Percentiles rank a stretch among this genome's conserved stretches.
These are phyloP conservation scores for Meteorus cinctellus DNA, from an alignment of 2,888 invertebrate species.

Conservation along the genomic window DNA sequence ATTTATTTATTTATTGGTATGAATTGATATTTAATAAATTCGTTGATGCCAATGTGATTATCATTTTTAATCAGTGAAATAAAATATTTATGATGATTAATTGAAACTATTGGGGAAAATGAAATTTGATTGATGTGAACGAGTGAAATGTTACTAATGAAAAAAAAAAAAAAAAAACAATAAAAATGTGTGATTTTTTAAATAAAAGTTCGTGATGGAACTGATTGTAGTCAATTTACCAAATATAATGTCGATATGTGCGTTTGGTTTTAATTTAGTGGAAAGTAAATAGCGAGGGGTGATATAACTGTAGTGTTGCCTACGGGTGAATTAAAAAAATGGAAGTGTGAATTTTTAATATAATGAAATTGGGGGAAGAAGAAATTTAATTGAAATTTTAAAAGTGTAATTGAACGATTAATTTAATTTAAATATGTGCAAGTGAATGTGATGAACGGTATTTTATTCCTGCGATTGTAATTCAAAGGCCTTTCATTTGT, in stretches of 20 bases:
- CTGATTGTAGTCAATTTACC: slow-evolving; percentile 3
- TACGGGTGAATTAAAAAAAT: neutral
- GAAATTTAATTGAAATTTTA: neutral
- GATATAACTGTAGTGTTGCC: neutral
- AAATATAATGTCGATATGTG: neutral
- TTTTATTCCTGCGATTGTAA: neutral
- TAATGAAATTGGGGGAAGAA: neutral
- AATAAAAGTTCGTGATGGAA: neutral
- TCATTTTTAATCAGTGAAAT: no score
- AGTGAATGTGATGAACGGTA: neutral
- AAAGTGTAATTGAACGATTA: neutral
- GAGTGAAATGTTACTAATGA: no score
- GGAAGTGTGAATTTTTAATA: neutral
- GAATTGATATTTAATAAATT: no score
- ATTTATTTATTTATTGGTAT: no score
- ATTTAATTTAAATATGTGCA: neutral
- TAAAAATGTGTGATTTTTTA: neutral
- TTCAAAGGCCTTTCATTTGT: neutral
- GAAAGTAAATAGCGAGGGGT: neutral
- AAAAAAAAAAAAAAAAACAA: neutral
- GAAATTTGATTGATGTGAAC: no score
- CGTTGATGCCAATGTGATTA: no score
- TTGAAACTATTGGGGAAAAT: no score
- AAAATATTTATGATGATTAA: no score
- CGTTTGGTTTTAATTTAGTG: neutral